These are phyloP conservation scores for Diarsia rubi DNA, from an alignment of 2,888 invertebrate species.

Conservation along the genomic window DNA sequence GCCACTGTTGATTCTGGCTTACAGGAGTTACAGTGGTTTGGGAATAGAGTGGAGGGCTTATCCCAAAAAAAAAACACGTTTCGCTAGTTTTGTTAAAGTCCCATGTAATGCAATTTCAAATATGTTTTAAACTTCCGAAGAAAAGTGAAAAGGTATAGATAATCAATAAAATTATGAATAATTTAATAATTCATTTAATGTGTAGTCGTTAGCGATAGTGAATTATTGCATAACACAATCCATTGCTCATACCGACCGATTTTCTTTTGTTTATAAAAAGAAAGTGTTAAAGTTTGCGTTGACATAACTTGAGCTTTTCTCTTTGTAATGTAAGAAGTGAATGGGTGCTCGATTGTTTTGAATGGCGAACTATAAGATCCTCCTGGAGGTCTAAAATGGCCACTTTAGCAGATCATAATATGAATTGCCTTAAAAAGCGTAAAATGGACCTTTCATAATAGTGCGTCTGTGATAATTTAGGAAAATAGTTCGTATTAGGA, in stretches of 20 bases:
- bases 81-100: no score
- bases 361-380: no score
- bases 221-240: conserved; percentile 57
- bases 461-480: no score
- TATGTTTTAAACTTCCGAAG: not conserved
- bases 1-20: no score
- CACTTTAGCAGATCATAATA: no score
- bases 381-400: no score
- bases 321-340: conserved; percentile 24
- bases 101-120: not conserved
- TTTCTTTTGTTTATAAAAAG: conserved; percentile 66
- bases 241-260: conserved; percentile 33
- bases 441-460: no score
- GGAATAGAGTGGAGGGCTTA: no score
- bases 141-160: not conserved
- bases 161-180: conserved; percentile 1
- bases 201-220: conserved; percentile 32
- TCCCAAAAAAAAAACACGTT: no score
- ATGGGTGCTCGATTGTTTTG: not conserved
- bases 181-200: conserved; percentile 43
- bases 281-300: conserved; percentile 56
- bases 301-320: conserved; percentile 59
- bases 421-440: no score
- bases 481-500: no score
- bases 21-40: no score